Evolutionary conservation across 35 echinoderm and acorn worm genomes (phyloP).

Genomic region (Apostichopus japonicus): DNA sequence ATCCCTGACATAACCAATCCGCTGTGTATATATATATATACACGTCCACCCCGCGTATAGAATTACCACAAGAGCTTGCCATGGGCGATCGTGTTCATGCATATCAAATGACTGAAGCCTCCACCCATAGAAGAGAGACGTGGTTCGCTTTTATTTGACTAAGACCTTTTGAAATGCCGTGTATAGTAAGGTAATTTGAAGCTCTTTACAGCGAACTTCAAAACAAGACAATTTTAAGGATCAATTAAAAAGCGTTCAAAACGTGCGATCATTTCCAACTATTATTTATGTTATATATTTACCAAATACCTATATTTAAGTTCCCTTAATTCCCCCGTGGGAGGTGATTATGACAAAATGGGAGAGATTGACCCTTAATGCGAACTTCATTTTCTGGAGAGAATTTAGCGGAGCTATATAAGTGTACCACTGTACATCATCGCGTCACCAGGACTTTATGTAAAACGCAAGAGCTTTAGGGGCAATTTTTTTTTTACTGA

Average conservation of each 20-base stretch:
- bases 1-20: background rate
- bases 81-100: background rate
- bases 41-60: background rate
- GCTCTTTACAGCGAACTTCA: background rate
- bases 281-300: too few relatives aligned
- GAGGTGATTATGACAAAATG: background rate
- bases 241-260: background rate
- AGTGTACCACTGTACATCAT: too few relatives aligned
- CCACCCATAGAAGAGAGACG: background rate
- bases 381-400: too few relatives aligned
- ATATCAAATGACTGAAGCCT: background rate
- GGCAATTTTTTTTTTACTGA: too few relatives aligned
- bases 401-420: too few relatives aligned
- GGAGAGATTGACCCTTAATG: background rate
- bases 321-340: background rate
- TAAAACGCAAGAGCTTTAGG: too few relatives aligned
- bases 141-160: background rate
- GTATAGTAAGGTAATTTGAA: background rate
- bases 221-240: background rate
- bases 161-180: background rate
- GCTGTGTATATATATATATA: background rate
- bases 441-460: too few relatives aligned
- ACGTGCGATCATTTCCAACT: background rate
- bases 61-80: background rate
- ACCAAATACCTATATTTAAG: too few relatives aligned